Evolutionary conservation across 2,888 invertebrate genomes (phyloP).

Genomic region (Mimachlamys varia): DNA sequence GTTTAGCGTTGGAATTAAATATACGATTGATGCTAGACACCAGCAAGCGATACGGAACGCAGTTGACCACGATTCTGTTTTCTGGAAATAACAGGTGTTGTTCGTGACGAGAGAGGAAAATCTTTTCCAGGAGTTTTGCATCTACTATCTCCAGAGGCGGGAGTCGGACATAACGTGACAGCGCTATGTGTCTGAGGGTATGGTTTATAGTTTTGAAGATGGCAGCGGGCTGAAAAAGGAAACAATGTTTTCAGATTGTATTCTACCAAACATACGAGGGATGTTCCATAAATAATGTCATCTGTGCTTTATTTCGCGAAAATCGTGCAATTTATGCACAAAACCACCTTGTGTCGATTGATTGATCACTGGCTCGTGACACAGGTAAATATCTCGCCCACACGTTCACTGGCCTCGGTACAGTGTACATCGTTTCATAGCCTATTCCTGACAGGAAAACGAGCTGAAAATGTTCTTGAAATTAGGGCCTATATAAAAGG

Average conservation of each 20-base stretch:
- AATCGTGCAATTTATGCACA: too few relatives aligned
- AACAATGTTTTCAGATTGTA: not conserved
- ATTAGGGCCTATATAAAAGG: too few relatives aligned
- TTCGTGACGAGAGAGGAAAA: not conserved
- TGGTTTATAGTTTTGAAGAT: not conserved
- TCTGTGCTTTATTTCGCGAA: too few relatives aligned
- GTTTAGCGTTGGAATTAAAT: not conserved
- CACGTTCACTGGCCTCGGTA: too few relatives aligned
- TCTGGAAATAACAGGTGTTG: not conserved
- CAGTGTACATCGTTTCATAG: too few relatives aligned
- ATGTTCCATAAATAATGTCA: too few relatives aligned
- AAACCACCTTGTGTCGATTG: too few relatives aligned
- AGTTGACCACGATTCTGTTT: not conserved
- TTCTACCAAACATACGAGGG: not conserved
- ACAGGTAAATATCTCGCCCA: too few relatives aligned
- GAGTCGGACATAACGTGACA: not conserved
- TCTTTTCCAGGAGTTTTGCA: not conserved
- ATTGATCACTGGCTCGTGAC: too few relatives aligned
- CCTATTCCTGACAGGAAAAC: too few relatives aligned
- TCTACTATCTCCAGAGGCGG: not conserved
- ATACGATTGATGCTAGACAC: not conserved
- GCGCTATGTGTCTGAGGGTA: not conserved
- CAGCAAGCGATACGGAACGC: not conserved
- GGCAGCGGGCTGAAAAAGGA: not conserved
- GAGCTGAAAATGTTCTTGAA: too few relatives aligned